Percentiles rank a stretch among this genome's conserved stretches.
Conservation (phyloP, 2,113 vertebrate species). For the Dicentrarchus labrax region DNA sequence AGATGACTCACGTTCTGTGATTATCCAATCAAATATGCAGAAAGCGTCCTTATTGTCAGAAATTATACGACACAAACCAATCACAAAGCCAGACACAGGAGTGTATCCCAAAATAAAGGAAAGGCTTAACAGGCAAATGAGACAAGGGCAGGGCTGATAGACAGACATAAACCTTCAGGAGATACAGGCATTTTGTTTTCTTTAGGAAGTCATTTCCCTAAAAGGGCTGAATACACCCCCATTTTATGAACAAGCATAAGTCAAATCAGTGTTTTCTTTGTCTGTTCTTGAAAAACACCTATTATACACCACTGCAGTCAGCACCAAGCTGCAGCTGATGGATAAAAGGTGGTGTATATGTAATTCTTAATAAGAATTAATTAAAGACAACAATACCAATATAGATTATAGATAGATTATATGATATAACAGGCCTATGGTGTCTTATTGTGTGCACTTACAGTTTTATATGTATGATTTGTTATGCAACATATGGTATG, state of each 20-base stretch:
- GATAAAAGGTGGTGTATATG: not conserved
- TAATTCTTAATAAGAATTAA: not conserved
- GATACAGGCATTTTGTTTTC: not conserved
- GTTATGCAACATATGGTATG: not conserved
- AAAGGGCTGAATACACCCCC: not conserved
- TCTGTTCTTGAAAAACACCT: not conserved
- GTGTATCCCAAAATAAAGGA: conserved; percentile 32
- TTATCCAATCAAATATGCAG: conserved; percentile 61
- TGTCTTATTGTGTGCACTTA: not conserved
- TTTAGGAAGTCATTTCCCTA: not conserved
- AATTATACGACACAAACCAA: conserved; percentile 37
- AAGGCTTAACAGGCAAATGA: conserved; percentile 12
- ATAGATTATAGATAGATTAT: not conserved
- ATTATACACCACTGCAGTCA: conserved; percentile 11
- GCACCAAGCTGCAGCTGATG: conserved; percentile 4
- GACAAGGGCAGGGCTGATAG: conserved; percentile 4
- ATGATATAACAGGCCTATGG: not conserved
- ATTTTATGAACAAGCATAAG: not conserved
- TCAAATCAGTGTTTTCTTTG: conserved; percentile 4
- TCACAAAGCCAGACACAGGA: conserved; percentile 19
- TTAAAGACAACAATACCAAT: not conserved
- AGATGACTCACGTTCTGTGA: conserved; percentile 79
- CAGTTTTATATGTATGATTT: not conserved
- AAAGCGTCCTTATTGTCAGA: conserved; percentile 58
- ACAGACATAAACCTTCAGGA: conserved; percentile 5